Percentiles rank a stretch among this genome's conserved stretches.
These are phyloP conservation scores for Vespertilio murinus DNA, from an alignment of 2,797 vertebrate species.

Conservation along the genomic window DNA sequence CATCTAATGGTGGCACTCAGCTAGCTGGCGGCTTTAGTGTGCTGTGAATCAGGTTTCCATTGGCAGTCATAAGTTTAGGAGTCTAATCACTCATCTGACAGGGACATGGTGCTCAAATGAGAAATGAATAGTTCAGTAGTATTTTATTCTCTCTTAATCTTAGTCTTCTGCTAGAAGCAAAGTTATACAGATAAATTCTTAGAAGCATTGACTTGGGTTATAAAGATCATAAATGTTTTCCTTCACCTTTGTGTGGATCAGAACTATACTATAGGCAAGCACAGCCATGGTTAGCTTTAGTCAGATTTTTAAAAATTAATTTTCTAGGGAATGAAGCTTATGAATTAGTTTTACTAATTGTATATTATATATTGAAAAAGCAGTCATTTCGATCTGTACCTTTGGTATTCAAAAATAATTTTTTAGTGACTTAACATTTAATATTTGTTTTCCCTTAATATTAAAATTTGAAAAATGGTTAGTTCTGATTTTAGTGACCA, in stretches of 20 bases:
- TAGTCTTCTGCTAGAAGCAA: neutral
- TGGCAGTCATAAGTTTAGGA: neutral
- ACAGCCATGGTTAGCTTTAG: neutral
- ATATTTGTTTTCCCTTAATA: constrained; percentile 14
- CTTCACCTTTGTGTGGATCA: neutral
- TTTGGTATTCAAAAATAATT: constrained; percentile 21
- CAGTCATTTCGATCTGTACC: neutral
- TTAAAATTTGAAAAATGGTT: constrained; percentile 17
- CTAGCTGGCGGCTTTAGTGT: neutral
- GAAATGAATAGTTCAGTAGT: neutral
- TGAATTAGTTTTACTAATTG: neutral
- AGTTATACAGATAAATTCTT: neutral
- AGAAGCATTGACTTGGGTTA: neutral
- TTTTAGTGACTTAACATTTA: constrained; percentile 20
- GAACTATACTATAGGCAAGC: neutral
- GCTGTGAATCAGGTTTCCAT: neutral
- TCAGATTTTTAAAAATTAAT: neutral
- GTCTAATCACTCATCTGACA: neutral
- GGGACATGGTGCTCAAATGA: neutral
- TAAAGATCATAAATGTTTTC: neutral
- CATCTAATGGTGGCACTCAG: neutral
- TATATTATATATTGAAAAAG: constrained; percentile 14
- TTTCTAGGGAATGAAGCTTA: neutral
- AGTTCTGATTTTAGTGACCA: neutral
- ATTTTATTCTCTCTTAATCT: neutral